A percentile compares a stretch with the other conserved stretches of the same genome.
Conservation (phyloP, 2,888 invertebrate species). For the Laspeyria flexula region DNA sequence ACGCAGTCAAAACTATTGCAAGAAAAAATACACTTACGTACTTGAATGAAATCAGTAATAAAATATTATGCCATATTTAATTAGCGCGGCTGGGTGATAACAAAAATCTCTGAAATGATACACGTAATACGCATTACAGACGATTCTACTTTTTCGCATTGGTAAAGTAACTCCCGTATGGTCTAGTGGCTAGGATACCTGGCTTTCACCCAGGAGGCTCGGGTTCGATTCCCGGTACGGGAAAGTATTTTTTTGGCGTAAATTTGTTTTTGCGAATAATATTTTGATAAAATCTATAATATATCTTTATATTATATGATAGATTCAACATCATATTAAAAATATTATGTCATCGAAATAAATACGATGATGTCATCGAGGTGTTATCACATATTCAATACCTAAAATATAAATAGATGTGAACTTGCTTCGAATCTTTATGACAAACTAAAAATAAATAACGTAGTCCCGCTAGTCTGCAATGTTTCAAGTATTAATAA, state of each 20-base stretch:
- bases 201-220: conserved; percentile 91
- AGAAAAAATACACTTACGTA: no score
- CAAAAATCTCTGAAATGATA: no score
- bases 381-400: neutral
- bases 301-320: no score
- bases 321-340: no score
- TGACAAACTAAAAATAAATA: neutral
- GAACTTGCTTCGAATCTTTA: neutral
- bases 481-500: neutral
- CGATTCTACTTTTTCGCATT: neutral
- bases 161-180: conserved; percentile 78
- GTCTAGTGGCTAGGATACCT: conserved; percentile 91
- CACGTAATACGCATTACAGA: neutral
- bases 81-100: no score
- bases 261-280: no score
- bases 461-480: neutral
- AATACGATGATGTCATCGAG: no score
- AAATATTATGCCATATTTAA: no score
- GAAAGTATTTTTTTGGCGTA: conserved; percentile 57
- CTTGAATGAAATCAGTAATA: no score
- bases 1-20: no score
- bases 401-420: neutral
- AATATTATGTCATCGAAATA: neutral
- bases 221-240: conserved; percentile 91
- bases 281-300: no score